Conservation (phyloP, 2,888 invertebrate genomes). For the Habroteleia sp. region DNA sequence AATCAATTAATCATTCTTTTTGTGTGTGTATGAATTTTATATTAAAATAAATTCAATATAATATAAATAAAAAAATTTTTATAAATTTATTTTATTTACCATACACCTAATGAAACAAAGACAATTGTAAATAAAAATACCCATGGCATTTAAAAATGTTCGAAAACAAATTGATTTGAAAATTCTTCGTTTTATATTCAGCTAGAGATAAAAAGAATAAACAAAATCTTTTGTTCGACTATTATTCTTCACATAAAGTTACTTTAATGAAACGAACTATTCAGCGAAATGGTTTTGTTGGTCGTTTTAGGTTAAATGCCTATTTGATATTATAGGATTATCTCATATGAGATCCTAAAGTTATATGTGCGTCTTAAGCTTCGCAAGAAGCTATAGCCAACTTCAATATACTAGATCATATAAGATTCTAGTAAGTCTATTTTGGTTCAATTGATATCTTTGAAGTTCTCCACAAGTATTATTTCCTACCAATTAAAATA, state of each 20-base stretch:
- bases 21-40: too few species aligned
- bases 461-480: conserved; percentile 9
- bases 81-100: too few species aligned
- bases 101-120: too few species aligned
- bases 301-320: conserved; percentile 45
- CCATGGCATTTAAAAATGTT: too few species aligned
- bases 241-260: conserved; percentile 33
- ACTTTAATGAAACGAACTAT: conserved; percentile 57
- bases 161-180: too few species aligned
- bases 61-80: too few species aligned
- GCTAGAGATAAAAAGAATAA: conserved; percentile 11
- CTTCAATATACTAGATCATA: conserved; percentile 51
- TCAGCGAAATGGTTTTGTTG: conserved; percentile 33
- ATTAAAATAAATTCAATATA: too few species aligned
- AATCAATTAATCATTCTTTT: too few species aligned
- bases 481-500: conserved; percentile 16
- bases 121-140: too few species aligned
- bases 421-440: conserved; percentile 48
- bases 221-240: conserved; percentile 19
- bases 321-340: conserved; percentile 61
- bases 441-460: conserved; percentile 43
- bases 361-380: conserved; percentile 54
- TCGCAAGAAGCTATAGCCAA: conserved; percentile 41
- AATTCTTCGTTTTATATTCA: conserved; percentile 11
- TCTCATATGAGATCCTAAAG: conserved; percentile 60